Evolutionary conservation across 30 jellyfish, hydroid and myxozoan genomes (phyloP).

Genomic region (Hydractinia symbiolongicarpus): DNA sequence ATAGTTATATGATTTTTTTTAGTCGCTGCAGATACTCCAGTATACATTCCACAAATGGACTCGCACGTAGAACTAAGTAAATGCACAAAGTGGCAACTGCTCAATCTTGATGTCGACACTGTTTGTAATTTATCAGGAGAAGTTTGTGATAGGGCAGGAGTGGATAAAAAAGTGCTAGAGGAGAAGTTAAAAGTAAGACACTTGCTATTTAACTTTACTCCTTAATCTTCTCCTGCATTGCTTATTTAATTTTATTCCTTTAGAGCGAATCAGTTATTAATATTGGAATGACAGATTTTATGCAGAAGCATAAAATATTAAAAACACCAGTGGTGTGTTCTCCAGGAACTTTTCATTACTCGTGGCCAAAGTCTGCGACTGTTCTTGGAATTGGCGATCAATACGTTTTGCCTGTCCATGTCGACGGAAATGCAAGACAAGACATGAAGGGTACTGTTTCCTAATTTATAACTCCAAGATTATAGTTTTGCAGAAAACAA

Average conservation of each 20-base stretch:
- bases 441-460: no score
- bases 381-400: slow-evolving; percentile 41
- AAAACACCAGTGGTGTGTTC: slow-evolving; percentile 33
- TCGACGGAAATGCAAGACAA: slow-evolving; percentile 32
- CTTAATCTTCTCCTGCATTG: no score
- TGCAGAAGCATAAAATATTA: slow-evolving; percentile 13
- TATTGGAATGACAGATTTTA: slow-evolving; percentile 34
- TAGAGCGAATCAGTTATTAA: slow-evolving; percentile 3
- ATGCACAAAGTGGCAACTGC: slow-evolving; percentile 33
- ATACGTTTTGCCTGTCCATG: slow-evolving; percentile 38
- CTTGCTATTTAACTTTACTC: no score
- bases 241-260: not conserved
- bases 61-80: slow-evolving; percentile 12
- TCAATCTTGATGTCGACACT: slow-evolving; percentile 40
- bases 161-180: not conserved
- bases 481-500: no score
- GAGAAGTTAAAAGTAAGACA: not conserved
- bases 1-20: not conserved
- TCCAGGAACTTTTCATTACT: slow-evolving; percentile 61
- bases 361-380: slow-evolving; percentile 60
- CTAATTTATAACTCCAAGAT: no score
- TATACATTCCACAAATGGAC: slow-evolving; percentile 28
- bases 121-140: slow-evolving; percentile 32
- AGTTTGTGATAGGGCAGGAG: not conserved
- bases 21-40: slow-evolving; percentile 20